Conservation (phyloP, 53 echinoderm and acorn worm genomes). For the Paracentrotus lividus region DNA sequence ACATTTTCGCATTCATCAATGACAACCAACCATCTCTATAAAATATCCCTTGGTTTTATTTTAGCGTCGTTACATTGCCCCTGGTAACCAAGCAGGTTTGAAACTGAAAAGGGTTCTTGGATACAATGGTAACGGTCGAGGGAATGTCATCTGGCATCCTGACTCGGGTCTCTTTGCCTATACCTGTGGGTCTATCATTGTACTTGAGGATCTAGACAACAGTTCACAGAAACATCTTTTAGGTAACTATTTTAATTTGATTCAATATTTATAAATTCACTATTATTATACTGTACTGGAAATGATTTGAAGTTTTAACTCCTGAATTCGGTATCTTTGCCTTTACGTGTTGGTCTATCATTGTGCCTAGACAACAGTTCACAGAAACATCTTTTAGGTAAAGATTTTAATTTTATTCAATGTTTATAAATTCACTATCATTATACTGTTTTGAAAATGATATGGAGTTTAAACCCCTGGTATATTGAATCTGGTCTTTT, state of each 20-base stretch:
- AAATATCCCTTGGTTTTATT: not conserved
- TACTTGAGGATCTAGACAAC: constrained; percentile 91
- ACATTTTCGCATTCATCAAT: not conserved
- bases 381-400: constrained; percentile 94
- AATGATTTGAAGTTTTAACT: too few relatives aligned
- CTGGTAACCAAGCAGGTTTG: constrained; percentile 94
- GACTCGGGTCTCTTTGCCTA: constrained; percentile 99
- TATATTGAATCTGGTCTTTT: constrained; percentile 95
- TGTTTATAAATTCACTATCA: too few relatives aligned
- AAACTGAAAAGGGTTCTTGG: constrained; percentile 91
- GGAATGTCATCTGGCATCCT: constrained; percentile 97
- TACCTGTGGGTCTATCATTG: constrained; percentile 87
- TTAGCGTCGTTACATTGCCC: constrained; percentile 94
- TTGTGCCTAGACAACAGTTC: constrained; percentile 83
- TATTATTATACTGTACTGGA: too few relatives aligned
- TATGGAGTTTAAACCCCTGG: too few relatives aligned
- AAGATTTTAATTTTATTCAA: too few relatives aligned
- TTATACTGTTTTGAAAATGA: too few relatives aligned
- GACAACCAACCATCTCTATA: not conserved
- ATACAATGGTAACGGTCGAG: constrained; percentile 94
- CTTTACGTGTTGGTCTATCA: constrained; percentile 91
- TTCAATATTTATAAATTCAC: too few relatives aligned
- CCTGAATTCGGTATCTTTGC: constrained; percentile 96
- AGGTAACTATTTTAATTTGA: constrained; percentile 82
- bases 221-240: constrained; percentile 90